phyloP scores from a whole-genome alignment of 2,888 invertebrate species.

The Antheraea assamensis region DNA sequence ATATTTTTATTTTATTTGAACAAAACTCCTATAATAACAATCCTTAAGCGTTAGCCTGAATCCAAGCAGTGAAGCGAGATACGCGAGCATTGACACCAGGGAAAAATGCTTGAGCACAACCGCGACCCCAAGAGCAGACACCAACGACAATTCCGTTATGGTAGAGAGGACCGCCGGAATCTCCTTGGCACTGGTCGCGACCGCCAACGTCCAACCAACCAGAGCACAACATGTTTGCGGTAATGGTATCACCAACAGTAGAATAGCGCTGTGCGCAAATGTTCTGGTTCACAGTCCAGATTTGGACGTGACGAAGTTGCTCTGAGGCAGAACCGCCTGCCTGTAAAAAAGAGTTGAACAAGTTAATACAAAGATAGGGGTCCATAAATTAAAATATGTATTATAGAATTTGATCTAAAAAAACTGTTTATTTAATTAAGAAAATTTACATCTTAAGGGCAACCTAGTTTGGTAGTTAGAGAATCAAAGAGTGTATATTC shows the following conservation, averaged over 20 bases:
- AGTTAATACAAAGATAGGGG: too few relatives aligned
- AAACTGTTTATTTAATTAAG: background rate
- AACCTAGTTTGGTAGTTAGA: too few relatives aligned
- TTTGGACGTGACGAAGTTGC: conserved; percentile 46
- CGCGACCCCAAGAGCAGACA: conserved; percentile 41
- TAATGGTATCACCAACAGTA: conserved; percentile 25
- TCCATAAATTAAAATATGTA: too few relatives aligned
- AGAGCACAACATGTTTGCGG: conserved; percentile 46
- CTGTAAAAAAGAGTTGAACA: conserved; percentile 28
- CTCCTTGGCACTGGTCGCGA: conserved; percentile 46
- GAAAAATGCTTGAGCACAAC: conserved; percentile 36
- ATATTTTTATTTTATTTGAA: background rate
- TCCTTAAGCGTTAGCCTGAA: conserved; percentile 42
- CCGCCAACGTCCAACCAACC: conserved; percentile 44
- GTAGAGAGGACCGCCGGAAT: conserved; percentile 49
- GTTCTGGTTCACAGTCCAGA: conserved; percentile 44
- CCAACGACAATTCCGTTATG: conserved; percentile 44
- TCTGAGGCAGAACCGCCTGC: conserved; percentile 33
- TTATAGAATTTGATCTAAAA: too few relatives aligned
- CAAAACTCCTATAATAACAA: background rate
- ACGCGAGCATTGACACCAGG: conserved; percentile 45
- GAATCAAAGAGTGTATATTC: too few relatives aligned
- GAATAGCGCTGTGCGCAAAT: conserved; percentile 35
- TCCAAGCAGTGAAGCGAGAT: conserved; percentile 42
- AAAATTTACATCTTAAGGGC: background rate